A percentile compares a stretch with the other conserved stretches of the same genome.
Evolutionary conservation across 1,140 invertebrate species (phyloP).

Genomic region (Dufourea novaeangliae): DNA sequence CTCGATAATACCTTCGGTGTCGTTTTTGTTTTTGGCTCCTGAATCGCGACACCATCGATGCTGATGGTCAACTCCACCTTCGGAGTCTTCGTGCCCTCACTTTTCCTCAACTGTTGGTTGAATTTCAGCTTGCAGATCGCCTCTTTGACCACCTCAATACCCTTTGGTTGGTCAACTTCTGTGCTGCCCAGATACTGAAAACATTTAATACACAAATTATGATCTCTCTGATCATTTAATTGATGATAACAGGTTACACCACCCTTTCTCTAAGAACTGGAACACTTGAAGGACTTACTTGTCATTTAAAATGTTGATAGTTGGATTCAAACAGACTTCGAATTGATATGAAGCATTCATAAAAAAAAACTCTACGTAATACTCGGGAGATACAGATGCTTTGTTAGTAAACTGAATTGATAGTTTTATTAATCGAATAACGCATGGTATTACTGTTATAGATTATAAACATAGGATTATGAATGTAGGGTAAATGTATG

Average conservation of each 20-base stretch:
- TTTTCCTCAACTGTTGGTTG: constrained; percentile 95
- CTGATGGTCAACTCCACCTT: constrained; percentile 97
- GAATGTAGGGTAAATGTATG: constrained; percentile 5
- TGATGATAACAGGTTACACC: too few species aligned
- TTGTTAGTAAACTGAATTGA: too few species aligned
- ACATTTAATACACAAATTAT: constrained; percentile 40
- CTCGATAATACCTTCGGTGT: constrained; percentile 73
- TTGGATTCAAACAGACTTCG: too few species aligned
- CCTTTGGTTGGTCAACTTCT: constrained; percentile 96
- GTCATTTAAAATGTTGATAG: too few species aligned
- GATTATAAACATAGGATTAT: neutral
- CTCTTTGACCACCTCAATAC: constrained; percentile 98
- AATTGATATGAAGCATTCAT: too few species aligned
- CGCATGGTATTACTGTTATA: too few species aligned
- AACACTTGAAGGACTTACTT: too few species aligned
- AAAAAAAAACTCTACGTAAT: too few species aligned
- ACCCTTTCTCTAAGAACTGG: too few species aligned
- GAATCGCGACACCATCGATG: constrained; percentile 96
- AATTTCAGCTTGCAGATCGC: constrained; percentile 97
- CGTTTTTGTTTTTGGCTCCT: constrained; percentile 85
- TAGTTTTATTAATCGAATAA: too few species aligned
- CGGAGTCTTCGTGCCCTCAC: constrained; percentile 94
- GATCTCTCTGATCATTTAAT: too few species aligned
- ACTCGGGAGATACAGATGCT: too few species aligned
- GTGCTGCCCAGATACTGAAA: constrained; percentile 96